A percentile compares a stretch with the other conserved stretches of the same genome.
phyloP scores from a whole-genome alignment of 2,113 vertebrate species.

The Chrysochloris asiatica region DNA sequence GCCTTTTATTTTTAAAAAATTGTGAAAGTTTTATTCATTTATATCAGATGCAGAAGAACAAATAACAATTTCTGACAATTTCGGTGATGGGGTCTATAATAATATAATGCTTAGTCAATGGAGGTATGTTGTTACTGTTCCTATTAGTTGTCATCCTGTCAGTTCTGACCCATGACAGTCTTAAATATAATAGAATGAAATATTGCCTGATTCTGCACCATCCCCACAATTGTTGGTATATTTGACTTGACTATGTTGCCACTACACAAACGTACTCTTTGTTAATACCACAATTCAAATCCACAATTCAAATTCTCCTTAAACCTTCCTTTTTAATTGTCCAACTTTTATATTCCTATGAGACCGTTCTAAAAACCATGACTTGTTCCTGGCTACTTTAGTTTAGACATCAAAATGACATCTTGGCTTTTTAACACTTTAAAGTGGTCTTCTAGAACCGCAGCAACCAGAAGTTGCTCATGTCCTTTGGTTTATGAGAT shows the following conservation, averaged over 20 bases:
- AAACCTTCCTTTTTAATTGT: background rate
- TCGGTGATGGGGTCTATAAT: conserved; percentile 60
- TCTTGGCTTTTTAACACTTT: no score
- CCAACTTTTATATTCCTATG: background rate
- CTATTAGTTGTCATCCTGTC: background rate
- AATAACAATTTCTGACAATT: conserved; percentile 66
- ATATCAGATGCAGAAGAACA: conserved; percentile 70
- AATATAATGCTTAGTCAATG: conserved; percentile 75
- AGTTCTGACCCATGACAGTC: no score
- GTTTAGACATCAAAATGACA: no score
- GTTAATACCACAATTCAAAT: background rate
- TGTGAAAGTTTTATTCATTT: conserved; percentile 57
- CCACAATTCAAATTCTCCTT: background rate
- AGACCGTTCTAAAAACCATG: no score
- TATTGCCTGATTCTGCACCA: background rate
- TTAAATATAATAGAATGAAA: background rate
- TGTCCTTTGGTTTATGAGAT: conserved; percentile 25
- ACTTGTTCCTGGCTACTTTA: background rate
- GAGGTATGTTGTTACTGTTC: conserved; percentile 27
- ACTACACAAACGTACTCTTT: background rate
- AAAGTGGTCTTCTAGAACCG: background rate
- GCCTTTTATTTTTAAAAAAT: conserved; percentile 68
- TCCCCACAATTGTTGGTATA: background rate
- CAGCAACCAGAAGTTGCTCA: background rate
- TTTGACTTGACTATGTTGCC: background rate